Evolutionary conservation across 2,888 invertebrate species (phyloP).

Genomic region (Callinectes sapidus): DNA sequence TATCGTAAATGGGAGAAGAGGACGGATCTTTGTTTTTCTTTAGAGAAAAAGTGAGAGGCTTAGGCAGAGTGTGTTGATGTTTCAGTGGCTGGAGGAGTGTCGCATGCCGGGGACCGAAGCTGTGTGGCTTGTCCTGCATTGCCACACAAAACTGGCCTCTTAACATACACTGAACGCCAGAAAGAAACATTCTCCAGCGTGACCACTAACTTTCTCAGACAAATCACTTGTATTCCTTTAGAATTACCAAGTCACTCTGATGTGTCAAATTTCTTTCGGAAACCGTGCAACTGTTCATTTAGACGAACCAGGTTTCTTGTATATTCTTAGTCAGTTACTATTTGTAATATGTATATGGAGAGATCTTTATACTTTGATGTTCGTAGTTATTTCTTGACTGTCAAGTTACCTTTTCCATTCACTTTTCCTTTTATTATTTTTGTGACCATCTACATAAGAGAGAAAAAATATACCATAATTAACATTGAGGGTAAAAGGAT

Average conservation of each 20-base stretch:
- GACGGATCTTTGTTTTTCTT: not conserved
- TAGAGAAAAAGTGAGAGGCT: not conserved
- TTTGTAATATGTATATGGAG: not conserved
- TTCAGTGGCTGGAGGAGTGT: not conserved
- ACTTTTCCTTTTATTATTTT: not conserved
- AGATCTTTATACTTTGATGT: not conserved
- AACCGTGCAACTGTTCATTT: not conserved
- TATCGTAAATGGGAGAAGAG: not conserved
- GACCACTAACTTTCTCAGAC: not conserved
- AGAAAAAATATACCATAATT: not conserved
- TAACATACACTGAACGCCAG: not conserved
- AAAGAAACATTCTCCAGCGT: not conserved
- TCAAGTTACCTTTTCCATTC: not conserved
- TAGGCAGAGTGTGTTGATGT: not conserved
- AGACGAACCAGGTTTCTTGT: not conserved
- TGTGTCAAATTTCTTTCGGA: not conserved
- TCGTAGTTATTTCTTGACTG: not conserved
- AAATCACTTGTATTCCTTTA: not conserved
- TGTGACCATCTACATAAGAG: not conserved
- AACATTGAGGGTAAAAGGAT: not conserved
- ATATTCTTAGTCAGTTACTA: not conserved
- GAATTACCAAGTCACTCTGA: not conserved
- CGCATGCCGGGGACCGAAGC: not conserved
- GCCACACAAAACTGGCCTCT: conserved; percentile 18
- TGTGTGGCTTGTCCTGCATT: not conserved